Evolutionary conservation across 2,113 vertebrate species (phyloP), one percentile per base, ranked within the genome.

Genomic region (Trachemys scripta): DNA sequence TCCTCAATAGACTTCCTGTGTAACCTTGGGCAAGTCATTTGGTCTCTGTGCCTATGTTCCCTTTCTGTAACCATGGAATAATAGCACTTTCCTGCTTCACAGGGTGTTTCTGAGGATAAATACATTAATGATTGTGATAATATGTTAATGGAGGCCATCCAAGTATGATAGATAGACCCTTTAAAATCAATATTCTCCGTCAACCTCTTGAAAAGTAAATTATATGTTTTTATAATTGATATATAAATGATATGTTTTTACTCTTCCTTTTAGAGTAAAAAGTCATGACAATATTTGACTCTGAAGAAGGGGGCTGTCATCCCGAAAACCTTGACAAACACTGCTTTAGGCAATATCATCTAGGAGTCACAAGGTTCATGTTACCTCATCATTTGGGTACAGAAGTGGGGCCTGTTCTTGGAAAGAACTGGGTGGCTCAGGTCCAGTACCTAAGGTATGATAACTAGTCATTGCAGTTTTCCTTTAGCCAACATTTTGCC

Each of bases 121-220:
- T 62, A 62, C 29, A 65, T n/a, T 65, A 65, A n/a, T n/a, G 7
- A n/a, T 29, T 25, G 56, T 31, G 62, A n/a, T n/a, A 69, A 69
- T n/a, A 35, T 38, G n/a, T 72, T 38, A 17, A 72, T 72, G 65
- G 35, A 19, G n/a, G 4, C 65, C 65, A 72, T n/a, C n/a, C 17
- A 72, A 22, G 65, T 72, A 38, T 38, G n/a, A 38, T 72, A 38
- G n/a, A 72, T 38, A 72, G 22, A n/a, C 38, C 50, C 85, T 29
- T 51, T 57, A 50, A 78, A 92, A 89, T 92, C 90, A 91, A 75
- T 91, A 80, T 91, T 94, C 88, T 92, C 56, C 85, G 17, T 80
- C 84, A 79, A 72, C 35, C 84, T 59, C 54, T 10, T 22, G 27
- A 57, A 87, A 93, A 89, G 54, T 45, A 91, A 95, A 94, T 59